Base-by-base conservation (phyloP, 2,888 invertebrate species). In the Coleophora deauratella region DNA sequence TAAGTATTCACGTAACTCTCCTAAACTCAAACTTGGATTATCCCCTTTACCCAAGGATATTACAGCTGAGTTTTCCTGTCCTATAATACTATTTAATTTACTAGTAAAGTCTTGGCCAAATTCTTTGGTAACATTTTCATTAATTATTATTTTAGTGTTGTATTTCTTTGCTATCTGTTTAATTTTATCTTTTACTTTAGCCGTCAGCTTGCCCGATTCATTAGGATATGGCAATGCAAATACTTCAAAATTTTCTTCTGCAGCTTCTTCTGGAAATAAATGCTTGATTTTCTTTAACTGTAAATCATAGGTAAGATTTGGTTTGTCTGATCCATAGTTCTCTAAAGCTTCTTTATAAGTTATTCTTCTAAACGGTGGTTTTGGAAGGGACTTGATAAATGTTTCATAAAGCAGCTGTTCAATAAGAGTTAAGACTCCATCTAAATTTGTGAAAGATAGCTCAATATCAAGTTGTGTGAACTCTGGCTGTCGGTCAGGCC, bases 401-500 rank as follows among this genome's bases (percentile, higher is more conserved):
- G 91, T 88, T 50, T 89, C 77, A 21, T 77, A 70, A 7, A 99
- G 66, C 41, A 97, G 72, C 43, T 93, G 89, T 78, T 99, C 99
- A 43, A 96, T 88, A 52, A 99, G 72, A 21, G 82, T 62, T 63
- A 96, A 88, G 3, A 99, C 87, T 43, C 90, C 89, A 46, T 95
- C 90, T 35, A 89, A 84, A 52, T 88, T 89, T 1, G 94, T 91
- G 73, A 98, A 99, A 1, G 99, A 98, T 77, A 99, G 87, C 86
- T 99, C 99, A 50, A 99, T 89, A 81, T 99, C 99, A 37, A 99
- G 81, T 86, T 98, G 99, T 3, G 99, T 99, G 66, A 99, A 99
- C 82, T 99, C 99, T 2, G 99, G 99, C 65, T 99, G 99, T 49
- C 99, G 87, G 66, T 98, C 97, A 0, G 93, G 90, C 52, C 94